Evolutionary conservation across 2,797 vertebrate genomes (phyloP).

Genomic region (Dendrocincla tyrannina): DNA sequence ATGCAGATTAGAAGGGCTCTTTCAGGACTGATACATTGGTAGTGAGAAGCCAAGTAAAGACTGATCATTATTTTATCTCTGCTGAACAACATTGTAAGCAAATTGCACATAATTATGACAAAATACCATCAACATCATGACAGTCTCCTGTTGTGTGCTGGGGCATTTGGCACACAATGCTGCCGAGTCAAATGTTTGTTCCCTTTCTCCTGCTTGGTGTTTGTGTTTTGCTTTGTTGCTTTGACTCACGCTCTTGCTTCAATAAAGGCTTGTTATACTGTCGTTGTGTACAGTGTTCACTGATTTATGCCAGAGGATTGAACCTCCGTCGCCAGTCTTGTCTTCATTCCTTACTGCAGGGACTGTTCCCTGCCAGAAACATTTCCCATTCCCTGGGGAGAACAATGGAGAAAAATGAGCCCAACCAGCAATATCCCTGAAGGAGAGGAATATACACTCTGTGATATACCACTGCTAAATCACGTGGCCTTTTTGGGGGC

Average conservation of each 20-base stretch:
- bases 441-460: neutral
- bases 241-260: constrained; percentile 16
- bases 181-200: neutral
- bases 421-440: fast-evolving
- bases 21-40: neutral
- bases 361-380: neutral
- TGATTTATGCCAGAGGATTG: neutral
- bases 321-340: neutral
- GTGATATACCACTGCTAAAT: neutral
- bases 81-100: constrained; percentile 25
- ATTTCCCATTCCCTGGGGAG: neutral
- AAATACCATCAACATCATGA: constrained; percentile 9
- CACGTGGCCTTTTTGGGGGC: fast-evolving
- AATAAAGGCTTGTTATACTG: neutral
- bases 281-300: neutral
- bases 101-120: constrained; percentile 43
- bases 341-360: neutral
- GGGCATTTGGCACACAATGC: neutral
- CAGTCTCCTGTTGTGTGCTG: neutral
- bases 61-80: constrained; percentile 43
- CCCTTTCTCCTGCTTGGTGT: neutral
- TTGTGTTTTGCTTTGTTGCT: constrained; percentile 31
- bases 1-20: neutral
- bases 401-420: neutral
- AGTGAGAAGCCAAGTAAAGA: neutral